Percentiles rank a stretch among this genome's conserved stretches.
These are phyloP conservation scores for Limnephilus lunatus DNA, from an alignment of 2,888 invertebrate species.

Conservation along the genomic window DNA sequence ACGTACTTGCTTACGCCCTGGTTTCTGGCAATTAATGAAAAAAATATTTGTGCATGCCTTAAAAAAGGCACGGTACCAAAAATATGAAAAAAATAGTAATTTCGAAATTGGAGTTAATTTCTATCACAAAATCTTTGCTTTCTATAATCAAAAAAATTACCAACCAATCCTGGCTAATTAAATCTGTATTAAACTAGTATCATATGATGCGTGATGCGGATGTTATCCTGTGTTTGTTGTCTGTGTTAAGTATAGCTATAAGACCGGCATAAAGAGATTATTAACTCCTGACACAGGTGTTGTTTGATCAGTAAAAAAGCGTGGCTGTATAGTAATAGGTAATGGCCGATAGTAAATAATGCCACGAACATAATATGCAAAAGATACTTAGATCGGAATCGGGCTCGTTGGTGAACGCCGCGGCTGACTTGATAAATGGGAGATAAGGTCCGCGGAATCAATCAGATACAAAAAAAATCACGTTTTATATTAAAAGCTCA, in stretches of 20 bases:
- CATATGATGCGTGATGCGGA: neutral
- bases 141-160: neutral
- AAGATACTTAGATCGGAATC: constrained; percentile 36
- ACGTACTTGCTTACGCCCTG: too few species aligned
- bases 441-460: constrained; percentile 61
- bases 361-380: constrained; percentile 30
- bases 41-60: neutral
- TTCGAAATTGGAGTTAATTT: neutral
- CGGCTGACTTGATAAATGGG: constrained; percentile 58
- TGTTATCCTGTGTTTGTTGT: neutral
- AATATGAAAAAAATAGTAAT: neutral
- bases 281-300: constrained; percentile 25
- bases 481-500: constrained; percentile 62
- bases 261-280: neutral
- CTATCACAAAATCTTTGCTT: neutral
- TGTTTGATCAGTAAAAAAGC: constrained; percentile 40
- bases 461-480: constrained; percentile 64
- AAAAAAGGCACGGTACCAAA: neutral
- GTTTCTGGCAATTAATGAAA: too few species aligned
- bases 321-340: neutral
- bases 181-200: neutral
- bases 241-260: constrained; percentile 3
- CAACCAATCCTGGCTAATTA: neutral
- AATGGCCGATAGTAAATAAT: constrained; percentile 16
- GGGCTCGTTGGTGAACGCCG: constrained; percentile 20